Evolutionary conservation across 2,113 vertebrate species (phyloP).

Genomic region (Cyanoramphus novaezelandiae): DNA sequence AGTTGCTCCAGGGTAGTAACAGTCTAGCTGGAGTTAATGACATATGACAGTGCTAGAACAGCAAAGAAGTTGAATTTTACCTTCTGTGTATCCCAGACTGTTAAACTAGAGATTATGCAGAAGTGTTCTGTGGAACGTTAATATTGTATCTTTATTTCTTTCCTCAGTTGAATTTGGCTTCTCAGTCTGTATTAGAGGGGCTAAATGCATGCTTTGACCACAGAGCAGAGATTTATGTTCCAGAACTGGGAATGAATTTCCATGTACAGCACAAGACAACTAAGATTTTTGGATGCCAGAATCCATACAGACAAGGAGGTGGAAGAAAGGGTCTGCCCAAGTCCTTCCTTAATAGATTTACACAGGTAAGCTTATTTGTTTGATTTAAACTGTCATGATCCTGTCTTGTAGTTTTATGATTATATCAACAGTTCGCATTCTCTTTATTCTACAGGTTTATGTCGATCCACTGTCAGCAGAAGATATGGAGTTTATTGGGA

Average conservation of each 20-base stretch:
- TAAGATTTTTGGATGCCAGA: conserved; percentile 97
- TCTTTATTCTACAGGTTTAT: conserved; percentile 83
- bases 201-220: conserved; percentile 98
- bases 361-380: conserved; percentile 82
- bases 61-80: not conserved
- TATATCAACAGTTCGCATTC: not conserved
- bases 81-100: not conserved
- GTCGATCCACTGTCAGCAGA: conserved; percentile 89
- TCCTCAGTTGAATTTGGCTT: conserved; percentile 90
- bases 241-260: conserved; percentile 92
- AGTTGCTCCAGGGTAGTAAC: not conserved
- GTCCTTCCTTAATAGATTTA: conserved; percentile 97
- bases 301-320: conserved; percentile 94
- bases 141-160: not conserved
- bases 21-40: not conserved
- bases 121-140: not conserved
- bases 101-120: not conserved
- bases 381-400: not conserved
- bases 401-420: not conserved
- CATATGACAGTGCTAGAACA: not conserved
- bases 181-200: conserved; percentile 96
- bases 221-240: conserved; percentile 92
- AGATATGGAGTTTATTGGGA: conserved; percentile 93
- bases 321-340: conserved; percentile 94
- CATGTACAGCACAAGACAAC: conserved; percentile 91